Base-by-base conservation (phyloP, 92 coral and sea anemone species). In the Epizoanthus stellaris region DNA sequence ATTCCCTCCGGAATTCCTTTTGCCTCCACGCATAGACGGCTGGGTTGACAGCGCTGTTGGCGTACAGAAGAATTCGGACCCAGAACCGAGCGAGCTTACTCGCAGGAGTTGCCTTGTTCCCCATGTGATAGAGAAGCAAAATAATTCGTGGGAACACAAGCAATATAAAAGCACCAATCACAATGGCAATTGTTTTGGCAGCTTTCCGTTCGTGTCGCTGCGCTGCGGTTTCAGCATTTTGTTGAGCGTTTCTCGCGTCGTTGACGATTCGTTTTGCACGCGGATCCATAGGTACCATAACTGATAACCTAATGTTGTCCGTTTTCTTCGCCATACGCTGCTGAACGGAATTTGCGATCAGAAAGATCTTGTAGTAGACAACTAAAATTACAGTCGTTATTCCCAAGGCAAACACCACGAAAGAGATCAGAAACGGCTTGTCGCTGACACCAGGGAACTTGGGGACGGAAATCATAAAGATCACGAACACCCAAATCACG, bases 101-200 rank as follows among this genome's bases (percentile, higher is more conserved):
- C 3, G 81, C 54, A 9, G 90, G 63, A 0, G 93, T 88, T 25
- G 86, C 87, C 5, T 91, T 80, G 71, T 80, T 81, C 5, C 86
- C 92, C 75, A 95, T 93, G 61, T 93, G 98, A 73, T 89, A 93
- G 54, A 95, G 77, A 75, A 95, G 90, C 73, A 95, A 79, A 16
- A 95, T 83, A 8, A 95, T 95, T 3, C 98, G 93, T 4, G 98
- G 98, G 65, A 93, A 95, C 14, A 95, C 98, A 53, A 95, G 92
- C 8, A 90, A 20, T 13, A 91, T 87, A 45, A 95, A 95, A 3
- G 95, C 98, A 47, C 89, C 92, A 30, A 95, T 93, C n/a, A 95
- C 98, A 34, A 95, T n/a, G 36, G 93, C 98, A n/a, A 95, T 93
- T 38, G 96, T 95, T 23, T 87, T 90, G 45, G 98, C 98, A 16